phyloP scores from a whole-genome alignment of 2,888 invertebrate species.

The Papilio demoleus region DNA sequence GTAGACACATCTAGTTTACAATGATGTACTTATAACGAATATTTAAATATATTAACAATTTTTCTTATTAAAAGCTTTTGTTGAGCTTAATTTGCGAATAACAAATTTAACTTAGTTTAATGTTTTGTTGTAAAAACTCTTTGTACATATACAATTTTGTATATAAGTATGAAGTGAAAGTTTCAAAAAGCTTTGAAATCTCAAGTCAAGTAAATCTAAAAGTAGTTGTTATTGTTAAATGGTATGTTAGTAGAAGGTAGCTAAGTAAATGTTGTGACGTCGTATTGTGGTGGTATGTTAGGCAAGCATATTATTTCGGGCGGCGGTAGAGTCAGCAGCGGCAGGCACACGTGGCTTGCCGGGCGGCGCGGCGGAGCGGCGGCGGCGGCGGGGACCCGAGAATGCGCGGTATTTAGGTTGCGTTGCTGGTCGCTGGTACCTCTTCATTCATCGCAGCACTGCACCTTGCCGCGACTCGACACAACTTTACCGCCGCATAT shows the following conservation, averaged over 20 bases:
- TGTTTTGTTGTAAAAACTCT: no score
- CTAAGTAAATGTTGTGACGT: slow-evolving; percentile 62
- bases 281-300: slow-evolving; percentile 69
- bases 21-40: background rate
- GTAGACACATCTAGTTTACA: slow-evolving; percentile 29
- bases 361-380: slow-evolving; percentile 56
- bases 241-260: slow-evolving; percentile 55
- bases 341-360: slow-evolving; percentile 66
- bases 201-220: background rate
- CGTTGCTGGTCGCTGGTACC: slow-evolving; percentile 70
- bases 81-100: background rate
- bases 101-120: background rate
- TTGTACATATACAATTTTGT: no score
- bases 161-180: background rate
- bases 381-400: slow-evolving; percentile 68
- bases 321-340: slow-evolving; percentile 71
- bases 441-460: slow-evolving; percentile 81
- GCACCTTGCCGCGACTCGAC: slow-evolving; percentile 62
- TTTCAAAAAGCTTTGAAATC: background rate
- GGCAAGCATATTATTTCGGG: slow-evolving; percentile 73
- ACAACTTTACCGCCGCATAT: slow-evolving; percentile 47
- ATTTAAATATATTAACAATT: background rate
- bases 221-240: slow-evolving; percentile 3
- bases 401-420: slow-evolving; percentile 82
- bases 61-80: background rate